Evolutionary conservation across 1,140 invertebrate genomes (phyloP).

Genomic region (Lysiphlebus fabarum): DNA sequence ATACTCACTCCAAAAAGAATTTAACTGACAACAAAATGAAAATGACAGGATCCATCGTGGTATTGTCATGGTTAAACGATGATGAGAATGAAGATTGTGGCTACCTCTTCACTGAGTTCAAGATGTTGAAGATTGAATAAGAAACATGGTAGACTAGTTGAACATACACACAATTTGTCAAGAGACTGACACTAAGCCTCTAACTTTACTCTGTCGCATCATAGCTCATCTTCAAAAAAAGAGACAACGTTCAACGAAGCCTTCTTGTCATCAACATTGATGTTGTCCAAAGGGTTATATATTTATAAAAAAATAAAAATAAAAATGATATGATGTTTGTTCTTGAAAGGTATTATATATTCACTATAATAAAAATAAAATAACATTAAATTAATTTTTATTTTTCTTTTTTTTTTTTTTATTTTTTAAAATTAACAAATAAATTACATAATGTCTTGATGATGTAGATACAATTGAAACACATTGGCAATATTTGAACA

Average conservation of each 20-base stretch:
- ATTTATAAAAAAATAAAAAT: neutral
- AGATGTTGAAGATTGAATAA: constrained; percentile 17
- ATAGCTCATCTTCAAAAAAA: constrained; percentile 30
- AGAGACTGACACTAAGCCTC: constrained; percentile 35
- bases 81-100: constrained; percentile 18
- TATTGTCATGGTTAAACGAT: constrained; percentile 11
- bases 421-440: no score
- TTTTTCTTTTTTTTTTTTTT: no score
- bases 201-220: constrained; percentile 35
- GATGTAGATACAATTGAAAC: no score
- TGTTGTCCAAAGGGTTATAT: neutral
- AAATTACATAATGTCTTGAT: no score
- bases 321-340: no score
- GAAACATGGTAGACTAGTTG: constrained; percentile 26
- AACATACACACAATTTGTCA: constrained; percentile 38
- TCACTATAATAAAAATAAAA: no score
- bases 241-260: constrained; percentile 12
- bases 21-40: constrained; percentile 4
- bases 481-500: no score
- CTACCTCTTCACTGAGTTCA: constrained; percentile 11
- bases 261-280: constrained; percentile 10
- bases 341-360: no score
- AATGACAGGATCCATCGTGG: constrained; percentile 18
- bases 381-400: no score
- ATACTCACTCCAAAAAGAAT: constrained; percentile 1